phyloP scores from a whole-genome alignment of 2,797 vertebrate species.

The Clarias laeviceps region DNA sequence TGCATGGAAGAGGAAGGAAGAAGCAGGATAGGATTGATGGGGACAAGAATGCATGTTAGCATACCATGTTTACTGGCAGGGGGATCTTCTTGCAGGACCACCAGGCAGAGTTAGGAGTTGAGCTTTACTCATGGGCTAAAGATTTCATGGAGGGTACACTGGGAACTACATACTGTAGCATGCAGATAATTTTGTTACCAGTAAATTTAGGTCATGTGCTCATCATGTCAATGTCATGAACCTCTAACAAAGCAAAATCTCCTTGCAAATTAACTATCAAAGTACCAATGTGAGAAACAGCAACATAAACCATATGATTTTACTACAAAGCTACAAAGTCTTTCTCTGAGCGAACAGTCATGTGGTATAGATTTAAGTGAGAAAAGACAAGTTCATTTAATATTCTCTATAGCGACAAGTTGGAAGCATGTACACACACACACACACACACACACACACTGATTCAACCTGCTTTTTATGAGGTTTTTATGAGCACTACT shows the following conservation, averaged over 20 bases:
- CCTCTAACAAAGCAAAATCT: neutral
- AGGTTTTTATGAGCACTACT: conserved; percentile 71
- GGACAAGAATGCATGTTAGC: neutral
- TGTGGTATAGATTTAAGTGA: conserved; percentile 19
- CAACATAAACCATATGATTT: conserved; percentile 7
- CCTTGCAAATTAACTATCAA: conserved; percentile 11
- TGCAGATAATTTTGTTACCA: conserved; percentile 20
- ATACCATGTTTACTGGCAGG: conserved; percentile 38
- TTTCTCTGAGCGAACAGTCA: neutral
- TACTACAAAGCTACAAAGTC: conserved; percentile 10
- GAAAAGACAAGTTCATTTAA: conserved; percentile 17
- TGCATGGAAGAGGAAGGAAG: conserved; percentile 38
- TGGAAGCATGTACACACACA: conserved; percentile 33
- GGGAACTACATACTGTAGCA: neutral
- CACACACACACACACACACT: neutral
- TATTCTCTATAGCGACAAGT: neutral
- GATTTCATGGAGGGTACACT: conserved; percentile 9
- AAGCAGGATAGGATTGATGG: conserved; percentile 26
- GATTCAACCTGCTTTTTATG: conserved; percentile 62
- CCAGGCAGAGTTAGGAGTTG: conserved; percentile 22
- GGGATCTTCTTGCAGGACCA: conserved; percentile 39
- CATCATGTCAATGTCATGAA: conserved; percentile 16
- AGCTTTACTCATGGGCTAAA: conserved; percentile 32
- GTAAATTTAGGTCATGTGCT: conserved; percentile 14
- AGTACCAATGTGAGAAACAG: neutral